Evolutionary conservation across 2,113 vertebrate genomes (phyloP).

Genomic region (Ptilorrhoa leucosticta): DNA sequence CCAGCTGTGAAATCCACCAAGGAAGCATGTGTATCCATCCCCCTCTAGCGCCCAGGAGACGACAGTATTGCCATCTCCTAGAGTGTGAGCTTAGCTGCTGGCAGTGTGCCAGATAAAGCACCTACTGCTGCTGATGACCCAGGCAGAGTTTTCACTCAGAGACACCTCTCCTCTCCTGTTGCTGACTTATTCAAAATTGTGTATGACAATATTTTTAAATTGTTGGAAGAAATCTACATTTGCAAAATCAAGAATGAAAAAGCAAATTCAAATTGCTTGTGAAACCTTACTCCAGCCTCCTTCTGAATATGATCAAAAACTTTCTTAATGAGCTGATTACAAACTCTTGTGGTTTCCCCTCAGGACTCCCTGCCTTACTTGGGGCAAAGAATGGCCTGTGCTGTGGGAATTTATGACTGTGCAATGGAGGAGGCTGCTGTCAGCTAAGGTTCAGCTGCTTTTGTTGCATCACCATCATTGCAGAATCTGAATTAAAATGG

Average conservation of each 20-base stretch:
- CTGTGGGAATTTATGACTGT: neutral
- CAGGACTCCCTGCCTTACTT: neutral
- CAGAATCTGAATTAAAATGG: neutral
- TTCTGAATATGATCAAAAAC: neutral
- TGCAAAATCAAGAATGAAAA: neutral
- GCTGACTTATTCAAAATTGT: neutral
- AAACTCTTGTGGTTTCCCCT: neutral
- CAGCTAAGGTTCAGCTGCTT: neutral
- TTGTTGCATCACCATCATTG: neutral
- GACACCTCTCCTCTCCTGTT: neutral
- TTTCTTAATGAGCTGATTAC: neutral
- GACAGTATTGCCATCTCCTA: neutral
- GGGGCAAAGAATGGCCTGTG: neutral
- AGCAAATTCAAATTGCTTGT: neutral
- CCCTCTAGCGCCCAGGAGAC: neutral
- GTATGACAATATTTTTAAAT: neutral
- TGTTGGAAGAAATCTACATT: neutral
- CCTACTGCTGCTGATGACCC: fast-evolving
- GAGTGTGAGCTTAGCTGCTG: neutral
- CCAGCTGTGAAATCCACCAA: neutral
- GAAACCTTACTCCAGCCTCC: neutral
- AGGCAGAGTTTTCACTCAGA: neutral
- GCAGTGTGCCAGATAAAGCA: neutral
- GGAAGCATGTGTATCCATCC: neutral
- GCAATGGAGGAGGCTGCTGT: neutral